Evolutionary conservation across 2,797 vertebrate genomes (phyloP).

Genomic region (Gambusia yucatana): DNA sequence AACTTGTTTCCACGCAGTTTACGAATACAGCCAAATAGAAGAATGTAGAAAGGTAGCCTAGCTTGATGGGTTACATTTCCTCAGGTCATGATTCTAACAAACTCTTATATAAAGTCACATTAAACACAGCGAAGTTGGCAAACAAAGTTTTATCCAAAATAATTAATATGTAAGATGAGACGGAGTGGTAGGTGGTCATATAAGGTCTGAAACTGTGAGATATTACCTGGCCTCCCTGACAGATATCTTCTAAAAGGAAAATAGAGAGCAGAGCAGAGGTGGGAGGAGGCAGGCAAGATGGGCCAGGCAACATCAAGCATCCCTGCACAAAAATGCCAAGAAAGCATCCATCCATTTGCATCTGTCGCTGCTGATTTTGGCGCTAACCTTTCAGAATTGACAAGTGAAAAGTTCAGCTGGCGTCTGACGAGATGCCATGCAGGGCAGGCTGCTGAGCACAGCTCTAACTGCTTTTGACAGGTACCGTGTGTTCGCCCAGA

Average conservation of each 20-base stretch:
- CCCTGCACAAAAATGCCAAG: conserved; percentile 73
- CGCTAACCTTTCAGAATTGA: conserved; percentile 92
- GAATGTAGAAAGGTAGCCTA: background rate
- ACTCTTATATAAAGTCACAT: background rate
- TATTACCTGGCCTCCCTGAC: conserved; percentile 41
- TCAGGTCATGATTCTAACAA: background rate
- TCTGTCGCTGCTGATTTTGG: conserved; percentile 80
- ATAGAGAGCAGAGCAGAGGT: background rate
- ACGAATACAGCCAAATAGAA: background rate
- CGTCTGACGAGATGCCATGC: conserved; percentile 82
- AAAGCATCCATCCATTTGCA: conserved; percentile 79
- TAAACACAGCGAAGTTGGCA: background rate
- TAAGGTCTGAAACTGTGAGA: conserved; percentile 26
- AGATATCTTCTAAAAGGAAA: background rate
- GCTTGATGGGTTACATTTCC: background rate
- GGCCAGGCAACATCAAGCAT: conserved; percentile 59
- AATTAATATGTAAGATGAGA: background rate
- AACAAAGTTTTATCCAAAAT: background rate
- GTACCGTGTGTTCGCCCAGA: conserved; percentile 82
- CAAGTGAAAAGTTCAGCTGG: conserved; percentile 88
- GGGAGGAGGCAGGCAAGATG: conserved; percentile 49
- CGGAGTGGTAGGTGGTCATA: background rate
- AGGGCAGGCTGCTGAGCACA: conserved; percentile 80
- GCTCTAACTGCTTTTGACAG: conserved; percentile 91
- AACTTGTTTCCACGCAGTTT: background rate